Conservation (phyloP, 2,113 vertebrate species). For the Pimephales promelas region DNA sequence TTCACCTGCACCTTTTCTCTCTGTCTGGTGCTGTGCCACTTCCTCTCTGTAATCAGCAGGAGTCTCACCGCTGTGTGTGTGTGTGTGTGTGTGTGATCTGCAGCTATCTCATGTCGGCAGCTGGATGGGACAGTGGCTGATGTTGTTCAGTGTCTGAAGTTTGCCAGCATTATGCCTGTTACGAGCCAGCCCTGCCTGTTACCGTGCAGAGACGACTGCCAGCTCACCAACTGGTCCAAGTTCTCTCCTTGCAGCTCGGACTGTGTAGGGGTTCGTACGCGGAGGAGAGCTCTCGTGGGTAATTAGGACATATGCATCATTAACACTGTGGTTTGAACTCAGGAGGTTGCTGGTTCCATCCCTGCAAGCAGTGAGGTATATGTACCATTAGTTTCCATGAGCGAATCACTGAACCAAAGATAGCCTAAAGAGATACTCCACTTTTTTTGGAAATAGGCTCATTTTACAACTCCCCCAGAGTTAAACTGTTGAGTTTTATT, state of each 20-base stretch:
- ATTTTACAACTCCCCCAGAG: no score
- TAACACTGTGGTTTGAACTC: background rate
- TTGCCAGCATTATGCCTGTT: conserved; percentile 82
- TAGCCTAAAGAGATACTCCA: no score
- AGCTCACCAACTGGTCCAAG: conserved; percentile 95
- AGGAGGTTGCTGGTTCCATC: background rate
- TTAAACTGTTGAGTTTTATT: no score
- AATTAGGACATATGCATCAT: conserved; percentile 61
- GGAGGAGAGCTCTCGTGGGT: conserved; percentile 91
- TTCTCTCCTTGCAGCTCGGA: conserved; percentile 94
- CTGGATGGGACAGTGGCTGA: conserved; percentile 89
- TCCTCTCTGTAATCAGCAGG: conserved; percentile 22
- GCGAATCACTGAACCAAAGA: no score
- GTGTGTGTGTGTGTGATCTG: conserved; percentile 55
- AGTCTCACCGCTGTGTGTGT: conserved; percentile 6
- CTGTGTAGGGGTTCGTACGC: conserved; percentile 92
- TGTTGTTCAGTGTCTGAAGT: conserved; percentile 85
- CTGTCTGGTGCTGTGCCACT: conserved; percentile 7
- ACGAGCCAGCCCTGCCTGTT: conserved; percentile 91
- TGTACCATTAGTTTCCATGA: no score
- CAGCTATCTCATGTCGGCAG: conserved; percentile 94
- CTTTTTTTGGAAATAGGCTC: no score
- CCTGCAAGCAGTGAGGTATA: background rate
- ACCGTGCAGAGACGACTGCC: conserved; percentile 96
- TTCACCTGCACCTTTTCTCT: background rate